Percentiles rank a stretch among this genome's conserved stretches.
phyloP scores from a whole-genome alignment of 1,140 invertebrate species.

The Mizuhopecten yessoensis region DNA sequence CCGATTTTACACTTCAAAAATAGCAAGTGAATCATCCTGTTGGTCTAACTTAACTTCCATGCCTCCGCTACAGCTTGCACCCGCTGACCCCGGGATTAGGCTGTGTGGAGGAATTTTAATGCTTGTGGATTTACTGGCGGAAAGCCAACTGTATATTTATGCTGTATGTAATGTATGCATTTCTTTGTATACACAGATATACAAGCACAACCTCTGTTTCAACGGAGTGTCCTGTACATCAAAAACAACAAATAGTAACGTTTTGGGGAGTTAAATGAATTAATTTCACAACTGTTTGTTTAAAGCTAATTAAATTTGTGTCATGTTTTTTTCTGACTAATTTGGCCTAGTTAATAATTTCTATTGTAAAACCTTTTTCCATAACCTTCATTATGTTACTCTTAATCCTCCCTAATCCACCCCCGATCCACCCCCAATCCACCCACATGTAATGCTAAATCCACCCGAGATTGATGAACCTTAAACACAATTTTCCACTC shows the following conservation, averaged over 20 bases:
- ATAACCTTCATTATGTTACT: no score
- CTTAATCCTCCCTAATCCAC: no score
- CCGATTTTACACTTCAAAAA: background rate
- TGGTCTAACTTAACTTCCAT: slow-evolving; percentile 12
- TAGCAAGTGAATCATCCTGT: background rate
- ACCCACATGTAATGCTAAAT: background rate
- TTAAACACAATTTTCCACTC: no score
- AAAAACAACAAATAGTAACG: background rate
- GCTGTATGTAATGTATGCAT: background rate
- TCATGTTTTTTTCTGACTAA: background rate
- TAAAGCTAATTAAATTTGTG: background rate
- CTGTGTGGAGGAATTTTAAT: slow-evolving; percentile 34
- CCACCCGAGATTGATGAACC: no score
- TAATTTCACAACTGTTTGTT: background rate
- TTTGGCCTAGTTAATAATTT: background rate
- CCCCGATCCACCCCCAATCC: background rate
- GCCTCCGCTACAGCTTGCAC: slow-evolving; percentile 1
- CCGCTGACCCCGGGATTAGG: background rate
- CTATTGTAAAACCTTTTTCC: background rate
- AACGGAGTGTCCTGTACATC: background rate
- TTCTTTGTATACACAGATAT: slow-evolving; percentile 2
- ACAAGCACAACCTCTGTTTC: background rate
- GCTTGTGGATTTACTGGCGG: background rate
- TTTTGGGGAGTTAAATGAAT: background rate
- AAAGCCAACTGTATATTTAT: background rate